These are phyloP conservation scores for Nothobranchius furzeri DNA, from an alignment of 2,113 vertebrate species.

Conservation along the genomic window DNA sequence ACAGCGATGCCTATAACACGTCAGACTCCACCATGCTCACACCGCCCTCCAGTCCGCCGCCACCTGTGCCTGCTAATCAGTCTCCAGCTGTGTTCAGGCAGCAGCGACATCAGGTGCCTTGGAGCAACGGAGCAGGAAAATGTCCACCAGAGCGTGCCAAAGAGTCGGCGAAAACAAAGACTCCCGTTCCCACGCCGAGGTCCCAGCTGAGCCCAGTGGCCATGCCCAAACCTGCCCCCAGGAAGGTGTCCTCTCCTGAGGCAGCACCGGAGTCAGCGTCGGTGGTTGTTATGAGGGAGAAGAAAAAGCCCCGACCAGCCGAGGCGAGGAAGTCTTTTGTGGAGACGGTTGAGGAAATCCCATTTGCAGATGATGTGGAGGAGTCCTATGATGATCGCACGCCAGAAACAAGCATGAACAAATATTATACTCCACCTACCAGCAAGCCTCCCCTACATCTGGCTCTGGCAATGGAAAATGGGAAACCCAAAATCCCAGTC, in stretches of 20 bases:
- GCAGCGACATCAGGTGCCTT: constrained; percentile 79
- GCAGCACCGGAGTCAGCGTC: constrained; percentile 7
- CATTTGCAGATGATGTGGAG: constrained; percentile 95
- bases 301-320: constrained; percentile 69
- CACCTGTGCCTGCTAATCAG: constrained; percentile 89
- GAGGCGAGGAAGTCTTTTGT: constrained; percentile 89
- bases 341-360: constrained; percentile 96
- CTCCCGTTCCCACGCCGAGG: constrained; percentile 58
- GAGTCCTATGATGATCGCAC: constrained; percentile 89
- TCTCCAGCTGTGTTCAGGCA: constrained; percentile 86
- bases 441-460: constrained; percentile 78
- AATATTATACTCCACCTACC: constrained; percentile 86
- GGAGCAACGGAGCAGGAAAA: constrained; percentile 76
- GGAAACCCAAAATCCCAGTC: constrained; percentile 77
- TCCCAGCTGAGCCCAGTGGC: constrained; percentile 58
- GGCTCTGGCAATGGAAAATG: constrained; percentile 84
- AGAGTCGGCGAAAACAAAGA: constrained; percentile 49
- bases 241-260: constrained; percentile 43
- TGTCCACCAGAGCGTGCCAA: constrained; percentile 33
- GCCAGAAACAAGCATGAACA: constrained; percentile 83
- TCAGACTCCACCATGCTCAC: constrained; percentile 95
- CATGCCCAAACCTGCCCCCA: constrained; percentile 56
- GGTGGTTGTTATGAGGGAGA: constrained; percentile 75
- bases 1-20: constrained; percentile 89
- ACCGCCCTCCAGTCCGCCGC: constrained; percentile 93